Percentiles rank a stretch among this genome's conserved stretches.
Conservation (phyloP, 2,113 vertebrate species). For the Numida meleagris region DNA sequence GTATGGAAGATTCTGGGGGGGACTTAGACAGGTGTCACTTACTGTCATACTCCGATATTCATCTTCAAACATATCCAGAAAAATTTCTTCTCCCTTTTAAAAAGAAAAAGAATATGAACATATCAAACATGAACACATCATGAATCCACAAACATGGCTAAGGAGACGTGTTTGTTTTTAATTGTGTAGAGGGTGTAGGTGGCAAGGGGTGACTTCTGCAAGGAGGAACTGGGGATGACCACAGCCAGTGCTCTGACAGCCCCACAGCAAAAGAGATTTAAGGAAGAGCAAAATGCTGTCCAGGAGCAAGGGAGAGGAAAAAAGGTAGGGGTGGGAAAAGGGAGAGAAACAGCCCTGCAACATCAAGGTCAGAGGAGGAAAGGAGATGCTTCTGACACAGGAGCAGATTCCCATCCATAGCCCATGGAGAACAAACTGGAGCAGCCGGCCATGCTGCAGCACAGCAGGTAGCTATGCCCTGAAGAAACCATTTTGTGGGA, state of each 20-base stretch:
- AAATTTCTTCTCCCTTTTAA: constrained; percentile 95
- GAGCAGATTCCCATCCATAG: background rate
- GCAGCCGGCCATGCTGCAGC: accelerated
- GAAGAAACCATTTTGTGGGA: background rate
- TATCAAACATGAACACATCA: background rate
- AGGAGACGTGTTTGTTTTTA: background rate
- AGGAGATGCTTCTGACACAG: too few species aligned
- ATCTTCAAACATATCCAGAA: constrained; percentile 99
- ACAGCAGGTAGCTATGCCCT: background rate
- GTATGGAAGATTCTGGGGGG: background rate
- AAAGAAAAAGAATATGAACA: background rate
- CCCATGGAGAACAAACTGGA: accelerated
- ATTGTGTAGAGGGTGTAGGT: background rate
- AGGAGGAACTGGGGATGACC: accelerated
- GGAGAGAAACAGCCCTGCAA: too few species aligned
- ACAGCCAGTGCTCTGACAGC: background rate
- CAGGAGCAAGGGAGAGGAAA: background rate
- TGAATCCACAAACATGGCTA: background rate
- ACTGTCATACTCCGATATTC: constrained; percentile 98
- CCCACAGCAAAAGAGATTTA: background rate
- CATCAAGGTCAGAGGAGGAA: too few species aligned
- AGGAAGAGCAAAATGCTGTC: background rate
- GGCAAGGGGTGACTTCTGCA: background rate
- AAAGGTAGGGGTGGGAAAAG: too few species aligned
- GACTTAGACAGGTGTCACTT: constrained; percentile 42